Conservation (phyloP, 1,140 invertebrate species). For the Papilio xuthus region DNA sequence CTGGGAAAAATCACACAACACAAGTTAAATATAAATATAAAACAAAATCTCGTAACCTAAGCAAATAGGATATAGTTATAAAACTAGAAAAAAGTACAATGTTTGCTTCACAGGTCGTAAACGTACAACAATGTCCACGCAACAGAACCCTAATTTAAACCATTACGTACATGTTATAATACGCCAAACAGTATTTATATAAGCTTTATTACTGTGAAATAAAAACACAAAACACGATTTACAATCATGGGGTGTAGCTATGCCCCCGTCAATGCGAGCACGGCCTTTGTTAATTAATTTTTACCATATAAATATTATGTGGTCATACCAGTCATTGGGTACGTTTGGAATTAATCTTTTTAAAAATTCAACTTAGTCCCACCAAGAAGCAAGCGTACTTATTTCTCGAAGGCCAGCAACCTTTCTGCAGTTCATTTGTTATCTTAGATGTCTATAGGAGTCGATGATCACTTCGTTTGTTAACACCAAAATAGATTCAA, state of each 20-base stretch:
- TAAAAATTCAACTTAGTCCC: too few relatives aligned
- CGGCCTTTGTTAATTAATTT: background rate
- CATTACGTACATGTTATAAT: background rate
- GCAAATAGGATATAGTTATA: background rate
- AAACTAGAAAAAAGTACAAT: constrained; percentile 4
- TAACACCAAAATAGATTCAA: too few relatives aligned
- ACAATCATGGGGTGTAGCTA: background rate
- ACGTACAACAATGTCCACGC: background rate
- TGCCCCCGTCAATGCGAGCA: background rate
- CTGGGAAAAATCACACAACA: background rate
- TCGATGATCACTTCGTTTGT: too few relatives aligned
- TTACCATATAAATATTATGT: background rate
- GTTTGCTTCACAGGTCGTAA: background rate
- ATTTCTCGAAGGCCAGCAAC: too few relatives aligned
- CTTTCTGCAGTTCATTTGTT: too few relatives aligned
- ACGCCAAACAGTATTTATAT: background rate
- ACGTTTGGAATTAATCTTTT: too few relatives aligned
- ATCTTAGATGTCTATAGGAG: too few relatives aligned
- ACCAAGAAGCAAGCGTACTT: too few relatives aligned
- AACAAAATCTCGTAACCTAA: constrained; percentile 7
- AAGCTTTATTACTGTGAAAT: background rate
- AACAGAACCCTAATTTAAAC: background rate
- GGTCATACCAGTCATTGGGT: too few relatives aligned
- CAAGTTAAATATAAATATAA: background rate
- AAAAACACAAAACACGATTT: background rate